Conservation (phyloP, 2,888 invertebrate species). For the Ganaspis brasiliensis region DNA sequence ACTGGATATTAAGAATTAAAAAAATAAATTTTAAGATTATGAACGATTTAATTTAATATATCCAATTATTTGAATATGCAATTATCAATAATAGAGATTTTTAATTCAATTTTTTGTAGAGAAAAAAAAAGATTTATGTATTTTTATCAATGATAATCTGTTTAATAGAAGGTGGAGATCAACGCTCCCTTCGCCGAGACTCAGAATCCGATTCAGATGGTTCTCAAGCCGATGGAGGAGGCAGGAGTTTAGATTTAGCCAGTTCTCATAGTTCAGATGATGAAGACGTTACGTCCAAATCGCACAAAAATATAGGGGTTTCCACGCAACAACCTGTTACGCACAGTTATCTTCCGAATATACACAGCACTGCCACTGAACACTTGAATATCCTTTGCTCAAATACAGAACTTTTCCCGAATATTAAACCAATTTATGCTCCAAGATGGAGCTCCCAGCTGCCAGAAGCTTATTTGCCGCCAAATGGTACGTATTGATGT, state of each 20-base stretch:
- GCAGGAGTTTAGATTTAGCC: conserved; percentile 93
- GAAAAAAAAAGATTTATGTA: too few species aligned
- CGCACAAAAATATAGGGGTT: conserved; percentile 76
- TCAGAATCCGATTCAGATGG: conserved; percentile 92
- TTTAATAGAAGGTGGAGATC: conserved; percentile 68
- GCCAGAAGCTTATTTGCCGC: conserved; percentile 84
- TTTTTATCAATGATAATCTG: background rate
- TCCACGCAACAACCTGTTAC: conserved; percentile 75
- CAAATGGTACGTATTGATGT: conserved; percentile 71
- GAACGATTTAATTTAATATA: too few species aligned
- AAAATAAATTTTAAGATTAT: background rate
- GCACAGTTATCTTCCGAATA: conserved; percentile 84
- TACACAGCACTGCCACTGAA: conserved; percentile 75
- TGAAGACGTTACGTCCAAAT: conserved; percentile 82
- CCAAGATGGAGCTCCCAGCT: conserved; percentile 87
- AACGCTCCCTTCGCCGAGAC: conserved; percentile 83
- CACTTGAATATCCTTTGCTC: conserved; percentile 79
- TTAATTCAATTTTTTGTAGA: too few species aligned
- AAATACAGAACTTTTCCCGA: conserved; percentile 87
- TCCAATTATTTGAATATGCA: too few species aligned
- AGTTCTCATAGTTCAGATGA: conserved; percentile 98
- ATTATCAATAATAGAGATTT: too few species aligned
- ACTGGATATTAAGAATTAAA: too few species aligned
- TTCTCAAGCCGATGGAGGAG: conserved; percentile 84
- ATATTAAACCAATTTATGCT: conserved; percentile 85